These are phyloP conservation scores for Lasioglossum marginatum DNA, from an alignment of 2,888 invertebrate genomes.

Conservation along the genomic window DNA sequence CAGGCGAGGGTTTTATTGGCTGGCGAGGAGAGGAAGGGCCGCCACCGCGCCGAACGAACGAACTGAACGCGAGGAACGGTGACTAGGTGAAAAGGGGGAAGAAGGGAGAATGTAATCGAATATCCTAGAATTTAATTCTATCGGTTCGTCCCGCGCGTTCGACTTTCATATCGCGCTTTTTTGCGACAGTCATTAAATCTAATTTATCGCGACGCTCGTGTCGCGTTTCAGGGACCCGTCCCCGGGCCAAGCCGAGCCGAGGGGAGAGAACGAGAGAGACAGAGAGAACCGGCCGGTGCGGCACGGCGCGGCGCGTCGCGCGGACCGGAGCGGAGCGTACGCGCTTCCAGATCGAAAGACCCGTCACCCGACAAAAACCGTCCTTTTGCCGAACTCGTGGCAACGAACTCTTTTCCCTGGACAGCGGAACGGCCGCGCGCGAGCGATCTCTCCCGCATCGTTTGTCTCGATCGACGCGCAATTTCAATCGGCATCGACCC, in stretches of 20 bases:
- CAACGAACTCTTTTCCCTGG: conserved; percentile 11
- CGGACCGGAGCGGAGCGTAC: conserved; percentile 21
- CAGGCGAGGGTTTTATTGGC: conserved; percentile 69
- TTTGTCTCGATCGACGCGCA: conserved; percentile 38
- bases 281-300: neutral
- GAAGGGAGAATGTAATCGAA: conserved; percentile 82
- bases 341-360: conserved; percentile 37
- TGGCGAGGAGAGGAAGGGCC: conserved; percentile 43
- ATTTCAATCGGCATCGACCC: conserved; percentile 25
- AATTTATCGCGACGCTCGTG: conserved; percentile 80
- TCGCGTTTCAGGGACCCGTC: conserved; percentile 68
- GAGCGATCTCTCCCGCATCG: conserved; percentile 16
- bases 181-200: conserved; percentile 83
- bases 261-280: neutral
- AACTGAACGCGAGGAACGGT: conserved; percentile 33
- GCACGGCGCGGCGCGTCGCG: neutral
- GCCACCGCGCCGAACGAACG: conserved; percentile 4
- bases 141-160: conserved; percentile 79
- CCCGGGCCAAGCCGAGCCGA: neutral
- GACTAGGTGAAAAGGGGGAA: conserved; percentile 44
- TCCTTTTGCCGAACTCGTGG: neutral
- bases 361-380: neutral
- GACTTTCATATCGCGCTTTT: conserved; percentile 84
- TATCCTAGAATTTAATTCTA: conserved; percentile 84
- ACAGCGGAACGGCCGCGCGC: neutral